phyloP scores from a whole-genome alignment of 1,140 invertebrate genomes.

The Rhopalosiphum padi region DNA sequence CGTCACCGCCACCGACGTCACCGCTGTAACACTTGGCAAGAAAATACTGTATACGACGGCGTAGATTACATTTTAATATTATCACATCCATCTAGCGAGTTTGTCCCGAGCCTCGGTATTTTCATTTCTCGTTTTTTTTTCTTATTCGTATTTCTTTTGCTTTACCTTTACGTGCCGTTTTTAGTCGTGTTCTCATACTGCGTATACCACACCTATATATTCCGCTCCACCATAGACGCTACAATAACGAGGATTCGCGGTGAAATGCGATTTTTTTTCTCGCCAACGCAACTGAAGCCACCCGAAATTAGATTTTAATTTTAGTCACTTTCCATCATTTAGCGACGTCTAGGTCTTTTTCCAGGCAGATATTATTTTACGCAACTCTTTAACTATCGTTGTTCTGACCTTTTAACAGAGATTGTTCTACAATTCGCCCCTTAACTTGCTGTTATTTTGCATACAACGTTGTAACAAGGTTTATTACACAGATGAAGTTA shows the following conservation, averaged over 20 bases:
- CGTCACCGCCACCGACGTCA: not conserved
- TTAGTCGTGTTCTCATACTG: not conserved
- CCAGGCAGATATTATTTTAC: not conserved
- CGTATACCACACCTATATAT: not conserved
- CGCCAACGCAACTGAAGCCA: not conserved
- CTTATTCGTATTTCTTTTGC: not conserved
- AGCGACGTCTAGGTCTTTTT: not conserved
- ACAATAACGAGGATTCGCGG: not conserved
- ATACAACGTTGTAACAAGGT: not conserved
- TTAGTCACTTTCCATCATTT: not conserved
- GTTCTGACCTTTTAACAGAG: not conserved
- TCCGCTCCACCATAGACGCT: too few species aligned
- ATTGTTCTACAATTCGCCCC: not conserved
- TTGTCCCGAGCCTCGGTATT: slow-evolving; percentile 11
- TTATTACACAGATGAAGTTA: not conserved
- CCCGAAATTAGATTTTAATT: slow-evolving; percentile 15
- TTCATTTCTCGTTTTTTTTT: slow-evolving; percentile 7
- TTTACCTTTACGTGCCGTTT: not conserved
- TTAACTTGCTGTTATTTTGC: not conserved
- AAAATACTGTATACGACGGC: slow-evolving; percentile 30
- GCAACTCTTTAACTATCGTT: too few species aligned
- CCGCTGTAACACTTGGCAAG: slow-evolving; percentile 7
- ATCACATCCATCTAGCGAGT: slow-evolving; percentile 44
- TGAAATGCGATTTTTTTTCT: not conserved
- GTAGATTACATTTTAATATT: slow-evolving; percentile 55